phyloP scores from a whole-genome alignment of 2,888 invertebrate species.

The Euclidia mi region DNA sequence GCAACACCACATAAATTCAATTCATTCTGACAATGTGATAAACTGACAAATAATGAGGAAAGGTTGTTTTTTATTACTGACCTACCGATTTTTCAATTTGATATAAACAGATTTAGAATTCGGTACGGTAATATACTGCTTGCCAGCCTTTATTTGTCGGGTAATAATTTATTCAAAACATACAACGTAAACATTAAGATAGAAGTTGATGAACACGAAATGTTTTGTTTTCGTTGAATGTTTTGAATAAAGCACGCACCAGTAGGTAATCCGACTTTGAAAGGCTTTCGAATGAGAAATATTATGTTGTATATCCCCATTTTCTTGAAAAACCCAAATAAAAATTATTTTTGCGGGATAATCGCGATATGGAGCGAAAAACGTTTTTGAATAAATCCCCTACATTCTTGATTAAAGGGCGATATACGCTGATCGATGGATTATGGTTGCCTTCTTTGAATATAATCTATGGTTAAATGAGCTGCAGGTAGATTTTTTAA shows the following conservation, averaged over 20 bases:
- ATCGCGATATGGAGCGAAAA: slow-evolving; percentile 32
- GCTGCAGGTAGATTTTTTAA: neutral
- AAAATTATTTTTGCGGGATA: slow-evolving; percentile 38
- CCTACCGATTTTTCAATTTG: too few species aligned
- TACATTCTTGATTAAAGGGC: slow-evolving; percentile 37
- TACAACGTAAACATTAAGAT: too few species aligned
- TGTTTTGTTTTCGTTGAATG: neutral
- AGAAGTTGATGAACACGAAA: too few species aligned
- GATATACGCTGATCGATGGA: slow-evolving; percentile 24
- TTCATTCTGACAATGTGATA: too few species aligned
- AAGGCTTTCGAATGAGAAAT: slow-evolving; percentile 6
- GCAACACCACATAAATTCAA: too few species aligned
- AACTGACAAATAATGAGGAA: too few species aligned
- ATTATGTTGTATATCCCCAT: slow-evolving; percentile 23
- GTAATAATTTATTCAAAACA: too few species aligned
- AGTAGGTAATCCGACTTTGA: neutral
- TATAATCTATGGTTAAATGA: slow-evolving; percentile 11
- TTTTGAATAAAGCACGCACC: too few species aligned
- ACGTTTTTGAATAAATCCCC: slow-evolving; percentile 35
- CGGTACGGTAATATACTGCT: too few species aligned
- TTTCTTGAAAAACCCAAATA: slow-evolving; percentile 20
- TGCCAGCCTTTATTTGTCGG: too few species aligned
- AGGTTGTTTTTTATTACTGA: too few species aligned
- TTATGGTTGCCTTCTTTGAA: slow-evolving; percentile 11
- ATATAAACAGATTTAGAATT: too few species aligned